phyloP scores from a whole-genome alignment of 2,113 vertebrate species.

The Apteryx mantelli region DNA sequence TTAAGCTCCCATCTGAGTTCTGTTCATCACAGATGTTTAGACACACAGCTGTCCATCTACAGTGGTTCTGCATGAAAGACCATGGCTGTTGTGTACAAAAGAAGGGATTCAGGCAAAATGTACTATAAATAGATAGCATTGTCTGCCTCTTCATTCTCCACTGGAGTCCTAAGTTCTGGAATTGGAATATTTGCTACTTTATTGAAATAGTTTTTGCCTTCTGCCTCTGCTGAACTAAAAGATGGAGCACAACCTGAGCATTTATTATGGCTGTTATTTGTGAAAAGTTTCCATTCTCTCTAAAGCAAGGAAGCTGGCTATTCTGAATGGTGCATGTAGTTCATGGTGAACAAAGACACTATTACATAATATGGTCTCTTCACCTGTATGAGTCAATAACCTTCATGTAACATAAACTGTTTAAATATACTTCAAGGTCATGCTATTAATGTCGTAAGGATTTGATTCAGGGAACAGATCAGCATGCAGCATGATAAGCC shows the following conservation, averaged over 20 bases:
- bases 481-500: constrained; percentile 38
- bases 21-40: constrained; percentile 78
- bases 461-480: constrained; percentile 47
- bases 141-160: constrained; percentile 69
- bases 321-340: not conserved
- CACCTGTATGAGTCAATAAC: not conserved
- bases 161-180: constrained; percentile 65
- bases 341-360: not conserved
- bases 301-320: not conserved
- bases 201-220: constrained; percentile 62
- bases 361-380: not conserved
- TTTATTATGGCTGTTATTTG: constrained; percentile 38
- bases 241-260: constrained; percentile 52
- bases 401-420: not conserved
- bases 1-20: constrained; percentile 76
- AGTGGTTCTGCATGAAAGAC: constrained; percentile 77
- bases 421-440: constrained; percentile 43
- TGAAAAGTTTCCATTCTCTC: constrained; percentile 12
- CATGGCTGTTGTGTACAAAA: constrained; percentile 71
- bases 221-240: constrained; percentile 30
- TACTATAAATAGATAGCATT: constrained; percentile 69
- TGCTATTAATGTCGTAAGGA: constrained; percentile 24
- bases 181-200: constrained; percentile 71
- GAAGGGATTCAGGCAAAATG: constrained; percentile 73
- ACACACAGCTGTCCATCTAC: constrained; percentile 79